phyloP scores from a whole-genome alignment of 2,797 vertebrate species.

The Pogonophryne albipinna region DNA sequence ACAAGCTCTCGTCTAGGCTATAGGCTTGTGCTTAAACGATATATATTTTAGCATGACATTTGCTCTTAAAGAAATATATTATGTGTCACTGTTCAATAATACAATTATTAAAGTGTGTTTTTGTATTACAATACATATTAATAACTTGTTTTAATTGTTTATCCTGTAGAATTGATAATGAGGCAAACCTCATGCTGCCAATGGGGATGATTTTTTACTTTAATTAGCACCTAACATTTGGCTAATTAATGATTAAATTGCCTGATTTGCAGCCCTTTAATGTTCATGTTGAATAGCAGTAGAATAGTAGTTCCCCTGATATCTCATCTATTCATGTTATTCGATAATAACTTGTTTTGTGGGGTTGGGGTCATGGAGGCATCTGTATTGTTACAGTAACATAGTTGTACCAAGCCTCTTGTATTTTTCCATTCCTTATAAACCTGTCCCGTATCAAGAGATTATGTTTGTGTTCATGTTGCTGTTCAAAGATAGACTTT shows the following conservation, averaged over 20 bases:
- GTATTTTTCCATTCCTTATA: neutral
- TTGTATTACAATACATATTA: neutral
- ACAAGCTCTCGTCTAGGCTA: neutral
- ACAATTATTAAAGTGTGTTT: too few species aligned
- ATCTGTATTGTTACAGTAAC: neutral
- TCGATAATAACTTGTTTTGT: neutral
- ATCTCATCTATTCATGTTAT: neutral
- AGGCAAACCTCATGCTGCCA: neutral
- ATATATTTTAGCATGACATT: neutral
- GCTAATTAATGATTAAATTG: neutral
- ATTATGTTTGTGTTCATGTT: neutral
- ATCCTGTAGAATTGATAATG: neutral
- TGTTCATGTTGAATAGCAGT: neutral
- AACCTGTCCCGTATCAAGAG: neutral
- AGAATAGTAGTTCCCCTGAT: too few species aligned
- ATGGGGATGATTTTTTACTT: neutral
- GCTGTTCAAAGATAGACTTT: neutral
- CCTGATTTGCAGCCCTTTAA: neutral
- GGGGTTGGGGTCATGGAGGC: neutral
- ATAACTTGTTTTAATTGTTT: neutral
- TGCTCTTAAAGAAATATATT: neutral
- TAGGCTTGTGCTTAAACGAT: neutral
- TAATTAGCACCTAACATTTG: neutral
- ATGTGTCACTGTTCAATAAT: neutral
- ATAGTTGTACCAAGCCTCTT: neutral